Evolutionary conservation across 2,797 vertebrate species (phyloP).

Genomic region (Sebastes diploproa): DNA sequence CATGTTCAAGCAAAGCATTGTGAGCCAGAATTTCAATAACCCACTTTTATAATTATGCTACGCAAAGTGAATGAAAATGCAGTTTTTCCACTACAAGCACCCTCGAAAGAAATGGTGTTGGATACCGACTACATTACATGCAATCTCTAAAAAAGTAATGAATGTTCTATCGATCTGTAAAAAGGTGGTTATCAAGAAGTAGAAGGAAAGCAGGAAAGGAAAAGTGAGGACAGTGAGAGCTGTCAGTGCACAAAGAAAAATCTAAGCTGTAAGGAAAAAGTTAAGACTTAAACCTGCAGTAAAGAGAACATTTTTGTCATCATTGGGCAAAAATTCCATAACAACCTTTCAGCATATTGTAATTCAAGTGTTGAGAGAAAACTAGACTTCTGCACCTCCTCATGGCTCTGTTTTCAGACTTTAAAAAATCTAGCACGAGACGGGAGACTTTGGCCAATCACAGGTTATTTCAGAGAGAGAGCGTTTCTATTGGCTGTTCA

Average conservation of each 20-base stretch:
- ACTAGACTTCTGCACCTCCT: too few species aligned
- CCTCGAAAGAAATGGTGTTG: not conserved
- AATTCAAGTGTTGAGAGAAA: too few species aligned
- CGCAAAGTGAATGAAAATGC: slow-evolving; percentile 11
- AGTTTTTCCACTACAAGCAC: not conserved
- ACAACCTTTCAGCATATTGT: too few species aligned
- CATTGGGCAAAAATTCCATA: too few species aligned
- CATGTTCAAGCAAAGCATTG: slow-evolving; percentile 4
- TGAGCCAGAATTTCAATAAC: slow-evolving; percentile 26
- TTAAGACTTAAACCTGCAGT: not conserved
- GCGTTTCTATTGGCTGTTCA: too few species aligned
- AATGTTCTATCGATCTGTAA: slow-evolving; percentile 29
- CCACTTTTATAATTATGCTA: slow-evolving; percentile 26
- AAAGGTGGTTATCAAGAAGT: slow-evolving; percentile 7
- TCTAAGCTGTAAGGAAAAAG: not conserved
- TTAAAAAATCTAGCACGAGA: too few species aligned
- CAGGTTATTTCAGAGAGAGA: too few species aligned
- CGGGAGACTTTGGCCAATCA: too few species aligned
- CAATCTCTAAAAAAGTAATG: slow-evolving; percentile 10
- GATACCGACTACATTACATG: slow-evolving; percentile 7
- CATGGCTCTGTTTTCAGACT: too few species aligned
- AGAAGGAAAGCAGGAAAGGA: not conserved
- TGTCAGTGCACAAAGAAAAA: not conserved
- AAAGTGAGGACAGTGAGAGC: not conserved
- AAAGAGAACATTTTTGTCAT: too few species aligned